Percentiles rank a stretch among this genome's conserved stretches.
These are phyloP conservation scores for Campoletis sonorensis DNA, from an alignment of 1,140 invertebrate genomes.

Conservation along the genomic window DNA sequence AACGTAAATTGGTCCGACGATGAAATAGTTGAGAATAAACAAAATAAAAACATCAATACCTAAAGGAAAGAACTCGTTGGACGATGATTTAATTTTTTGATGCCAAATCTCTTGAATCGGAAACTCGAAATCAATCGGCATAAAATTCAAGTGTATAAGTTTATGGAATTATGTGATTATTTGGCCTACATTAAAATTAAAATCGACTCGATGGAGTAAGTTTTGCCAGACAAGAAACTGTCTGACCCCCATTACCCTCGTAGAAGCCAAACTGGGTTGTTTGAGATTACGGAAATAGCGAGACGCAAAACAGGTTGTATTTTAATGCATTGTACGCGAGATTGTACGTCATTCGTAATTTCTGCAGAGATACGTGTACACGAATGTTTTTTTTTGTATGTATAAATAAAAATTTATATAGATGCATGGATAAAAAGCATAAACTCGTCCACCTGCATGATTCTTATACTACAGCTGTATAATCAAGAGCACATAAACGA, in stretches of 20 bases:
- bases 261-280: background rate
- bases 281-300: background rate
- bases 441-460: background rate
- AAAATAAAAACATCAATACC: too few relatives aligned
- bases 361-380: too few relatives aligned
- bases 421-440: background rate
- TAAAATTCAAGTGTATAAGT: too few relatives aligned
- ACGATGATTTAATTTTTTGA: background rate
- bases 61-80: too few relatives aligned
- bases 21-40: background rate
- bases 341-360: background rate
- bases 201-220: background rate
- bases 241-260: background rate
- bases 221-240: background rate
- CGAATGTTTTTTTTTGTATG: too few relatives aligned
- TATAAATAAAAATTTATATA: background rate
- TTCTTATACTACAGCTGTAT: background rate
- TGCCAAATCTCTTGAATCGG: too few relatives aligned
- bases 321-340: background rate
- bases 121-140: too few relatives aligned
- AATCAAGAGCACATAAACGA: slow-evolving; percentile 30
- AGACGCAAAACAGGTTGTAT: background rate
- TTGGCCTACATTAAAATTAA: too few relatives aligned
- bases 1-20: background rate
- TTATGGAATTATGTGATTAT: too few relatives aligned